These are phyloP conservation scores for Cotesia glomerata DNA, from an alignment of 1,140 invertebrate genomes.

Conservation along the genomic window DNA sequence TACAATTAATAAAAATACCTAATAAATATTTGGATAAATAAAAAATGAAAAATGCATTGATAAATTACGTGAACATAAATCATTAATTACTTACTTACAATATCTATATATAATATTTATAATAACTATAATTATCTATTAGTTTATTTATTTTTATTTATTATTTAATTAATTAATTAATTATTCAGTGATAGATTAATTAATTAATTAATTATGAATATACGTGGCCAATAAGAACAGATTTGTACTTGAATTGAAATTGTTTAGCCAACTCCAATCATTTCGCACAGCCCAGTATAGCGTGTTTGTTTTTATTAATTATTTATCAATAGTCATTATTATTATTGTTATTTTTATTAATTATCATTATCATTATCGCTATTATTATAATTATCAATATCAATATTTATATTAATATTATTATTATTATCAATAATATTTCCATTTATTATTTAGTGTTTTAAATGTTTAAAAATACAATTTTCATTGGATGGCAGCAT, in stretches of 20 bases:
- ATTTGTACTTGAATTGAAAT: constrained; percentile 65
- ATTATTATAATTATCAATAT: background rate
- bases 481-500: constrained; percentile 61
- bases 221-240: constrained; percentile 65
- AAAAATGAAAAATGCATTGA: background rate
- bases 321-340: constrained; percentile 5
- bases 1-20: too few species aligned
- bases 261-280: constrained; percentile 64
- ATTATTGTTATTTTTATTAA: constrained; percentile 16
- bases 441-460: constrained; percentile 15
- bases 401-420: background rate
- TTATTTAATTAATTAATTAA: constrained; percentile 49
- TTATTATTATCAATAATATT: constrained; percentile 22
- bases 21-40: background rate
- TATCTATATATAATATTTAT: constrained; percentile 26
- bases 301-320: constrained; percentile 53
- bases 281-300: constrained; percentile 64
- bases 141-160: constrained; percentile 58
- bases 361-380: constrained; percentile 6
- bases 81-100: constrained; percentile 58
- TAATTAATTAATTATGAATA: constrained; percentile 58
- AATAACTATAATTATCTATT: constrained; percentile 58
- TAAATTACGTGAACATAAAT: constrained; percentile 26
- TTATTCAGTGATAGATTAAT: constrained; percentile 40
- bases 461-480: constrained; percentile 61